phyloP scores from a whole-genome alignment of 1,140 invertebrate species.

The Armadillidium nasatum region DNA sequence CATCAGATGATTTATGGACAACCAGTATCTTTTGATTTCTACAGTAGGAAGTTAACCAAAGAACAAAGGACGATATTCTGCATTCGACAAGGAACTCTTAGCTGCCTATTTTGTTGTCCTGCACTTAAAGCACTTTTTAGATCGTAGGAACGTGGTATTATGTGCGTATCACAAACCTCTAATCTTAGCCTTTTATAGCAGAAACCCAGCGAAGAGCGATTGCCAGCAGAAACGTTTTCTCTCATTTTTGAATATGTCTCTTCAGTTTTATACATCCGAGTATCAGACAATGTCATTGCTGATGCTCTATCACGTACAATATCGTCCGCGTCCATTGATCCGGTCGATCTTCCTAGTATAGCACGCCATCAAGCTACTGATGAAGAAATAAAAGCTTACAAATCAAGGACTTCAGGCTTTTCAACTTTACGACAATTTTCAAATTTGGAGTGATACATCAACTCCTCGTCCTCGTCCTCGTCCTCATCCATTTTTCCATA shows the following conservation, averaged over 20 bases:
- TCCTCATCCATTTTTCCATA: not conserved
- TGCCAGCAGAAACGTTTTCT: slow-evolving; percentile 9
- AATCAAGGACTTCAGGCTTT: not conserved
- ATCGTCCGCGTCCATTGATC: not conserved
- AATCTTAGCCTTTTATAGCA: not conserved
- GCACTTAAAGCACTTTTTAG: slow-evolving; percentile 25
- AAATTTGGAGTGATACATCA: not conserved
- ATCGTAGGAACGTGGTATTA: not conserved
- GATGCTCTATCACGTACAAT: not conserved
- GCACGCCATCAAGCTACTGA: not conserved
- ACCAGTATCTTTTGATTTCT: slow-evolving; percentile 45
- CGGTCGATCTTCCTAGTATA: not conserved
- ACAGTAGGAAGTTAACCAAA: slow-evolving; percentile 48
- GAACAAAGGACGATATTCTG: slow-evolving; percentile 48
- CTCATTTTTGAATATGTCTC: not conserved
- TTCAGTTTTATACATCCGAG: not conserved
- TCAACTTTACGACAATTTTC: slow-evolving; percentile 5
- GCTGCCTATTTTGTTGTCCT: slow-evolving; percentile 28
- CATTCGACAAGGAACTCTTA: slow-evolving; percentile 45
- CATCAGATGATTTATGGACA: slow-evolving; percentile 18
- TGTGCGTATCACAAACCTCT: slow-evolving; percentile 36
- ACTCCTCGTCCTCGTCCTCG: not conserved
- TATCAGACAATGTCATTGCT: not conserved
- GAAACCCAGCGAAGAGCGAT: not conserved
- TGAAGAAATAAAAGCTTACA: not conserved